Evolutionary conservation across 2,113 vertebrate species (phyloP).

Genomic region (Archilochus colubris): DNA sequence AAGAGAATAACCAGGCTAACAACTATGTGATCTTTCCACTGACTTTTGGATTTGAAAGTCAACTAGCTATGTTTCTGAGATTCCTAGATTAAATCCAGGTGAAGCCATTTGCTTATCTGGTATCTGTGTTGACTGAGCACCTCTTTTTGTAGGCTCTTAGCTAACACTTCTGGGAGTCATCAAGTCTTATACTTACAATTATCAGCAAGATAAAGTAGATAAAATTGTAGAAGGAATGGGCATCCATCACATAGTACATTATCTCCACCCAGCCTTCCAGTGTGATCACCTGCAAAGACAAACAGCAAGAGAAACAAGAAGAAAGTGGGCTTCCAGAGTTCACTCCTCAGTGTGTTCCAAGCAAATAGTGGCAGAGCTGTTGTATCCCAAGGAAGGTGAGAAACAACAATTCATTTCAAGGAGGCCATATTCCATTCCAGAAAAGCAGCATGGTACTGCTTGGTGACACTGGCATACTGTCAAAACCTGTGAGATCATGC

Average conservation of each 20-base stretch:
- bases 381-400: neutral
- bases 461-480: slow-evolving; percentile 20
- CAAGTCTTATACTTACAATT: slow-evolving; percentile 85
- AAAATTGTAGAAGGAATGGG: slow-evolving; percentile 99
- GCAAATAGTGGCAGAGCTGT: neutral
- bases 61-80: neutral
- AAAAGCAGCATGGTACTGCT: slow-evolving; percentile 23
- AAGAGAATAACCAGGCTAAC: neutral
- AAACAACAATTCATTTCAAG: slow-evolving; percentile 5
- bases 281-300: slow-evolving; percentile 88
- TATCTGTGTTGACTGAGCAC: neutral
- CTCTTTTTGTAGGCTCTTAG: neutral
- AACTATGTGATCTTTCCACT: neutral
- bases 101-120: neutral
- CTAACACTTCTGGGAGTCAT: neutral
- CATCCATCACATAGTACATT: slow-evolving; percentile 99
- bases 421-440: slow-evolving; percentile 28
- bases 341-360: neutral
- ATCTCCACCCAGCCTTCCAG: slow-evolving; percentile 99
- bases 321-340: neutral
- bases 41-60: neutral
- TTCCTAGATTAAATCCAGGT: neutral
- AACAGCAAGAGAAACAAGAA: neutral
- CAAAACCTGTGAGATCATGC: slow-evolving; percentile 61
- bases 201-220: slow-evolving; percentile 99